These are phyloP conservation scores for Procavia capensis DNA, from an alignment of 2,113 vertebrate species.

Conservation along the genomic window DNA sequence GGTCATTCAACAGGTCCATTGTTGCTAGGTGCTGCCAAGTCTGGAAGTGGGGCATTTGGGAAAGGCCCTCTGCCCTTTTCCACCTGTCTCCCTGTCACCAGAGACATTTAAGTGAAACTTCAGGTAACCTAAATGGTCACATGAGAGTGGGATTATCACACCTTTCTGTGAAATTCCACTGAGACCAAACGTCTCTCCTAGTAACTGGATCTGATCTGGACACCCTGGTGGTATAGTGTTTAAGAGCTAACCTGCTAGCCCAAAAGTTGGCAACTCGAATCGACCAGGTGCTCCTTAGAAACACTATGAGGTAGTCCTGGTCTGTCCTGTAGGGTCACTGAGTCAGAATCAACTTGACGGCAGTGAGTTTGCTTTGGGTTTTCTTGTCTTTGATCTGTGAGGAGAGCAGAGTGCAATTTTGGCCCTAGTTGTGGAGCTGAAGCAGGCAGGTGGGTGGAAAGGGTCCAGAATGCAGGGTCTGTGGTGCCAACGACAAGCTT, in stretches of 20 bases:
- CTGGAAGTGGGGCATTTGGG: background rate
- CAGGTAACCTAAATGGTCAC: background rate
- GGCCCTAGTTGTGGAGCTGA: background rate
- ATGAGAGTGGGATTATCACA: background rate
- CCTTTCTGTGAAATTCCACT: background rate
- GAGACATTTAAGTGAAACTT: background rate
- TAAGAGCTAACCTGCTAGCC: too few relatives aligned
- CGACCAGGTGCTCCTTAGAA: too few relatives aligned
- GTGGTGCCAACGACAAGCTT: background rate
- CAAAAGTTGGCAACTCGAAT: too few relatives aligned
- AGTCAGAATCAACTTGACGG: too few relatives aligned
- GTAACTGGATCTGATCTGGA: background rate
- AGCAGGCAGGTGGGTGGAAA: background rate
- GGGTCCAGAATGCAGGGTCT: background rate
- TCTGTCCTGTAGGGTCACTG: too few relatives aligned
- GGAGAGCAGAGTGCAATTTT: background rate
- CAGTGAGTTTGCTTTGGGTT: too few relatives aligned
- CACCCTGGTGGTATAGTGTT: too few relatives aligned
- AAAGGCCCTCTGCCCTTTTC: background rate
- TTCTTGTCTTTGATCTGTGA: too few relatives aligned
- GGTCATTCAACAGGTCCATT: too few relatives aligned
- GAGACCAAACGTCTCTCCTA: background rate
- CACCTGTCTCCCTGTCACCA: background rate
- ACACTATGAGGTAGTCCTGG: too few relatives aligned
- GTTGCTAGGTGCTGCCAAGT: too few relatives aligned